A percentile compares a stretch with the other conserved stretches of the same genome.
Evolutionary conservation across 2,113 vertebrate genomes (phyloP).

Genomic region (Neogobius melanostomus): DNA sequence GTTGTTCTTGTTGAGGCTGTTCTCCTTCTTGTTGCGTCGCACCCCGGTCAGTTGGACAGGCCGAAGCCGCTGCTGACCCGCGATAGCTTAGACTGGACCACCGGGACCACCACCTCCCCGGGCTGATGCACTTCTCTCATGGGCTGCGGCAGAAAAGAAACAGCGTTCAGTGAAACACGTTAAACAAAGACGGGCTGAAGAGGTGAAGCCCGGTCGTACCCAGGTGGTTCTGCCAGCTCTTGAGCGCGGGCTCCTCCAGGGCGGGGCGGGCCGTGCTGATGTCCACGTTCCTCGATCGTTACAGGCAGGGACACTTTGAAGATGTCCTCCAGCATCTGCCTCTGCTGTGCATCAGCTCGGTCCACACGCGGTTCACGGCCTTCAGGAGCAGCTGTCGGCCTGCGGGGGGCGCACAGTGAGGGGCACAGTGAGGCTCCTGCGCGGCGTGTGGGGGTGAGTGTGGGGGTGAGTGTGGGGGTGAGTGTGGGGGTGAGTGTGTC

Average conservation of each 20-base stretch:
- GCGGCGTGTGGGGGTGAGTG: background rate
- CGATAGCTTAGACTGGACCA: conserved; percentile 92
- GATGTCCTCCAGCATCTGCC: conserved; percentile 92
- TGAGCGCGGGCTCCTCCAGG: conserved; percentile 91
- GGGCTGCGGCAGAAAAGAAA: conserved; percentile 69
- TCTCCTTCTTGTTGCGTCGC: conserved; percentile 92
- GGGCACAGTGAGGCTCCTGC: background rate
- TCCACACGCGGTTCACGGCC: conserved; percentile 97
- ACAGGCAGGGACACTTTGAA: conserved; percentile 92
- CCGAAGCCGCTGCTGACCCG: conserved; percentile 96
- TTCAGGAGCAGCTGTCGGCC: conserved; percentile 96
- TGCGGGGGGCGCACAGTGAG: conserved; percentile 43
- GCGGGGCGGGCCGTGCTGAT: conserved; percentile 84
- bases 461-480: background rate
- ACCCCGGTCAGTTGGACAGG: conserved; percentile 95
- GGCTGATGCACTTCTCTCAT: conserved; percentile 94
- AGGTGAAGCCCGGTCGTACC: conserved; percentile 62
- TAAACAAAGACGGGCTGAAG: too few relatives aligned
- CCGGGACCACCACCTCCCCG: conserved; percentile 87
- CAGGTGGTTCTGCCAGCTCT: conserved; percentile 97
- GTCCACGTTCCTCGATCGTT: conserved; percentile 95
- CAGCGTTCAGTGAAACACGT: too few relatives aligned
- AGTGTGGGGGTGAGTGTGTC: background rate
- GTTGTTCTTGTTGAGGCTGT: conserved; percentile 90
- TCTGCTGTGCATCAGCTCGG: conserved; percentile 95